A percentile compares a stretch with the other conserved stretches of the same genome.
These are phyloP conservation scores for Aspidiotus rigidus DNA, from an alignment of 2,888 invertebrate species.

Conservation along the genomic window DNA sequence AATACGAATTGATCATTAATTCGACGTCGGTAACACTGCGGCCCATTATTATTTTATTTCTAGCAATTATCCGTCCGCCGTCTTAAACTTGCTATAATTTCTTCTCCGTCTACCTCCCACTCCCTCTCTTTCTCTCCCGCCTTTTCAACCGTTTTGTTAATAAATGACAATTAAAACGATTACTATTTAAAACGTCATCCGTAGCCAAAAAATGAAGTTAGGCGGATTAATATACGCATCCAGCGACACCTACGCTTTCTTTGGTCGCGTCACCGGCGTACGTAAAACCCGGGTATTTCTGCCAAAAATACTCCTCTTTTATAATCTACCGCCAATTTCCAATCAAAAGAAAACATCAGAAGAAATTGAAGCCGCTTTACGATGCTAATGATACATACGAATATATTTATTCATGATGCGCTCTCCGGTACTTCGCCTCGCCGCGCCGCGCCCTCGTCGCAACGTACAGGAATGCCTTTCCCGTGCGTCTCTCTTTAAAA, in stretches of 20 bases:
- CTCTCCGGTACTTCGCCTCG: too few species aligned
- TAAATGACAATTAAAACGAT: constrained; percentile 34
- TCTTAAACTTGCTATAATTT: background rate
- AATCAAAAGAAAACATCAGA: constrained; percentile 33
- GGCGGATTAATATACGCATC: constrained; percentile 32
- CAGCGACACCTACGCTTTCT: constrained; percentile 29
- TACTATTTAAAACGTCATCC: constrained; percentile 33
- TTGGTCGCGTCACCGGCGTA: constrained; percentile 14
- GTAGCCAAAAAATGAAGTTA: constrained; percentile 33
- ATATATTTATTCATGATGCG: too few species aligned
- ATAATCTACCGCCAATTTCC: constrained; percentile 32
- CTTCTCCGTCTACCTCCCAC: background rate
- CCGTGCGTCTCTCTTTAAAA: too few species aligned
- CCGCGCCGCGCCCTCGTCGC: too few species aligned
- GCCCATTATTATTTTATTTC: constrained; percentile 19
- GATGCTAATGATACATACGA: constrained; percentile 10
- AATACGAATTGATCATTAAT: background rate
- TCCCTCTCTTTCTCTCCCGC: constrained; percentile 16
- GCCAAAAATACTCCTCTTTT: constrained; percentile 32
- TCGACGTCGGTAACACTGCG: constrained; percentile 19
- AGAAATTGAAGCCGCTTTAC: constrained; percentile 31
- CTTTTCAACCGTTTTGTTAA: constrained; percentile 31
- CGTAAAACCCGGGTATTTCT: constrained; percentile 6
- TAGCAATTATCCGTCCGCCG: constrained; percentile 6
- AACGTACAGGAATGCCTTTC: too few species aligned